These are phyloP conservation scores for Peromyscus aztecus DNA, from an alignment of 2,797 vertebrate genomes.

Conservation along the genomic window DNA sequence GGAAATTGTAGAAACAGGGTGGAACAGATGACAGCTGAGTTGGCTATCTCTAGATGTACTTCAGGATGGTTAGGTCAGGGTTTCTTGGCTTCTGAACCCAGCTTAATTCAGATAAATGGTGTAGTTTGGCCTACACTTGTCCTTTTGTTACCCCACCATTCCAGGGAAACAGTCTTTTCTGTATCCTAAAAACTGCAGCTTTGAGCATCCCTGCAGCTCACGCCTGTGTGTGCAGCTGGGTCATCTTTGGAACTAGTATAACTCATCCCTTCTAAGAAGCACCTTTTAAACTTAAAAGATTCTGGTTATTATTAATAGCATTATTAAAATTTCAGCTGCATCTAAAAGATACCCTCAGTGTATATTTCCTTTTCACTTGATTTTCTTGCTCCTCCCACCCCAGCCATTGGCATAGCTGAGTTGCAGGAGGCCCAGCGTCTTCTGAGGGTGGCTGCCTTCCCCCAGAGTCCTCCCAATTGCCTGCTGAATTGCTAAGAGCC, in stretches of 20 bases:
- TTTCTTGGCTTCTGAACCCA: neutral
- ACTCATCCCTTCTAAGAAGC: neutral
- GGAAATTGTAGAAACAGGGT: neutral
- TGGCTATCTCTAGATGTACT: neutral
- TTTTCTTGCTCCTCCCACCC: neutral
- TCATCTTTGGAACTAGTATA: neutral
- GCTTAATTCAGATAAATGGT: neutral
- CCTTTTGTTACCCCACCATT: neutral
- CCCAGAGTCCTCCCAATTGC: neutral
- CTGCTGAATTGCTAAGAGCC: neutral
- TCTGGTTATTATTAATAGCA: neutral
- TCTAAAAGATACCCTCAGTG: neutral
- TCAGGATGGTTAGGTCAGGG: neutral
- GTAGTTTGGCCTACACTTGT: neutral
- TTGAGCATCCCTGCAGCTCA: neutral
- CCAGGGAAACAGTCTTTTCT: neutral
- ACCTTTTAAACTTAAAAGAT: neutral
- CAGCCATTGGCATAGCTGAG: neutral
- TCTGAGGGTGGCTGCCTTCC: neutral
- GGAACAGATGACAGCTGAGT: neutral
- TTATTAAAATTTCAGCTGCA: neutral
- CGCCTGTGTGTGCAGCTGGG: neutral
- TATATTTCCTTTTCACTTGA: neutral
- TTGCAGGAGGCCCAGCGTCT: neutral
- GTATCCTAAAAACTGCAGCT: neutral